Conservation (phyloP, 2,797 vertebrate genomes). For the Enteromius anoplus region DNA sequence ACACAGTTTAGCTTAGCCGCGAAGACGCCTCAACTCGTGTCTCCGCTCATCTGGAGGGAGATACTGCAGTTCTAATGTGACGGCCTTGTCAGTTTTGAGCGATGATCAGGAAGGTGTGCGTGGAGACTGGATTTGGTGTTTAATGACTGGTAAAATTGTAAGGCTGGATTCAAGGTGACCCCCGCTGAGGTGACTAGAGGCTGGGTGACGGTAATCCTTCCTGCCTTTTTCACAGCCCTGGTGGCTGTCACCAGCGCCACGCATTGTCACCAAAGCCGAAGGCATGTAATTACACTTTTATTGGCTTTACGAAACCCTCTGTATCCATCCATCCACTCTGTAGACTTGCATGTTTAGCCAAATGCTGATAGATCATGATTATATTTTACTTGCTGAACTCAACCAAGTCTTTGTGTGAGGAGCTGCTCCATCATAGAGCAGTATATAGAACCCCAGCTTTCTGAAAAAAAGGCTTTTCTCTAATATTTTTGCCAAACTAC, state of each 20-base stretch:
- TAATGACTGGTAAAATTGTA: constrained; percentile 84
- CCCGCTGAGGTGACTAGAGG: constrained; percentile 72
- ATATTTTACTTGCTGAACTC: constrained; percentile 57
- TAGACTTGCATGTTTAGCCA: constrained; percentile 63
- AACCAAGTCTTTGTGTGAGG: background rate
- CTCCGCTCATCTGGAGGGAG: constrained; percentile 19
- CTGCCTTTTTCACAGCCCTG: constrained; percentile 68
- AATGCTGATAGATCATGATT: constrained; percentile 70
- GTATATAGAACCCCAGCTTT: background rate
- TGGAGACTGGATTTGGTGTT: constrained; percentile 77
- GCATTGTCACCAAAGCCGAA: constrained; percentile 72
- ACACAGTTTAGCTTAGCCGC: constrained; percentile 35
- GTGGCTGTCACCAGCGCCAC: constrained; percentile 71
- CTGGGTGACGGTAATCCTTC: constrained; percentile 78
- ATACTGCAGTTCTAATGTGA: constrained; percentile 62
- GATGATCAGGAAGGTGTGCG: constrained; percentile 68
- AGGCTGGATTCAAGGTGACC: constrained; percentile 81
- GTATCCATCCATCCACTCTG: constrained; percentile 75
- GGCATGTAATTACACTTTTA: constrained; percentile 82
- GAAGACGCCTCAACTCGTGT: constrained; percentile 7
- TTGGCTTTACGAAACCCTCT: constrained; percentile 75
- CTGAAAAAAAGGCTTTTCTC: background rate
- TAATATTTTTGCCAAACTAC: background rate
- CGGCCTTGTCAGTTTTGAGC: constrained; percentile 69
- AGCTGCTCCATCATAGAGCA: background rate